These are phyloP conservation scores for Neodiprion fabricii DNA, from an alignment of 1,140 invertebrate species.

Conservation along the genomic window DNA sequence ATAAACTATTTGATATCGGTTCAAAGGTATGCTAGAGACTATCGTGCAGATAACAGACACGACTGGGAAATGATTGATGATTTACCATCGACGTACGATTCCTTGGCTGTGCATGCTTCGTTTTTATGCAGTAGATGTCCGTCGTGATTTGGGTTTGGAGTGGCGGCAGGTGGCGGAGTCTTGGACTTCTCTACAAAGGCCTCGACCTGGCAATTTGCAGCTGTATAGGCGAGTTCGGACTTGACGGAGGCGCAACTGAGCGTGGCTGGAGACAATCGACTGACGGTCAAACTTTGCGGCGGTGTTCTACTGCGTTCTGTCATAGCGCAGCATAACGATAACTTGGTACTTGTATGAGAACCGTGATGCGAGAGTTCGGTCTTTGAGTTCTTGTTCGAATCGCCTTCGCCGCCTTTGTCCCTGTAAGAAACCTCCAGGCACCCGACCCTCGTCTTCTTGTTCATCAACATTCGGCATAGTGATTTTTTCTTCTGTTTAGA, in stretches of 20 bases:
- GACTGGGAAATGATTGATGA: too few species aligned
- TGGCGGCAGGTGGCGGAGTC: not conserved
- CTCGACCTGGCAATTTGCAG: constrained; percentile 42
- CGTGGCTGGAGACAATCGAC: constrained; percentile 49
- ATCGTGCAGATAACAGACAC: too few species aligned
- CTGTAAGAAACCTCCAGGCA: constrained; percentile 51
- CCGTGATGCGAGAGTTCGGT: constrained; percentile 52
- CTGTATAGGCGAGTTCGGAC: constrained; percentile 43
- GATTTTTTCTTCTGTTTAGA: constrained; percentile 58
- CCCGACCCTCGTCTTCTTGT: constrained; percentile 57
- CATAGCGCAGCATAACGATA: constrained; percentile 58
- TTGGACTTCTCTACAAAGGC: constrained; percentile 41
- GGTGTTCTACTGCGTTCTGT: constrained; percentile 57
- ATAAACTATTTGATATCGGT: too few species aligned
- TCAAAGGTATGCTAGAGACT: too few species aligned
- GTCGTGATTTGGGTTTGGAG: not conserved
- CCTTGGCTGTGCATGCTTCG: not conserved
- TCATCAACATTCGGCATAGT: constrained; percentile 54
- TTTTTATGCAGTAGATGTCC: not conserved
- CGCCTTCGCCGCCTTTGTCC: constrained; percentile 41
- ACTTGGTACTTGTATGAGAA: constrained; percentile 55
- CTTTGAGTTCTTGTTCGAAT: constrained; percentile 46
- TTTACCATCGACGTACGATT: not conserved
- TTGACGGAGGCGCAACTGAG: constrained; percentile 50
- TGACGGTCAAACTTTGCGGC: constrained; percentile 51